Evolutionary conservation across 2,888 invertebrate genomes (phyloP), one percentile per base, ranked within the genome.

Genomic region (Idaea aversata): DNA sequence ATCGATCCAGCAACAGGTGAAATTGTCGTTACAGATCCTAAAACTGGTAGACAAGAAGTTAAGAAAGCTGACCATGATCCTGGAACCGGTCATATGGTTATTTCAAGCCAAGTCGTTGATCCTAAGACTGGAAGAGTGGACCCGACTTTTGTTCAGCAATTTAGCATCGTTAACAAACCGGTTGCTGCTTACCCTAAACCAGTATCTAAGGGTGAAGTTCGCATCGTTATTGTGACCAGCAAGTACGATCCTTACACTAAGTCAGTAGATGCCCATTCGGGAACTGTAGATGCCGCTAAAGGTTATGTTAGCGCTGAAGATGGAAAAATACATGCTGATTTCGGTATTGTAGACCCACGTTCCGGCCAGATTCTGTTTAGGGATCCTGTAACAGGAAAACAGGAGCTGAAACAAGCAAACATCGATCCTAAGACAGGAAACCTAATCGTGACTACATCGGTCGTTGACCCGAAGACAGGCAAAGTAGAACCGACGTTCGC

Each of bases 1-100:
- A 92, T 96, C 36, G 95, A 96, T 75, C 94, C 94, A 0, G 91
- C 93, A 69, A 94, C 94, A 34, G 95, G 95, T 38, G 92, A 93
- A 77, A 90, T 93, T n/a, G 77, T 86, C 7, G 75, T 88, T 5
- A 90, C 90, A 5, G 91, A 93, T 72, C 91, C 91, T 1, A 88
- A 80, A 70, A 92, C 93, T 2, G 93, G 93, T 34, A 90, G 85
- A 66, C 87, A 94, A 69, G 94, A 95, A 70, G 88, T 94, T 0
- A 95, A 95, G 83, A 93, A 94, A 71, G 88, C 93, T 66, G 88
- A 88, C 62, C 80, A 94, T 5, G 94, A 95, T 73, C 94, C 94
- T 5, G 77, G 88, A 16, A 93, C 94, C 1, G 94, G 94, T 7
- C 91, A 93, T 72, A 93, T 95, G 84, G 83, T 94, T 60, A 86